A percentile compares a stretch with the other conserved stretches of the same genome.
phyloP scores from a whole-genome alignment of 2,113 vertebrate genomes.

The Euleptes europaea region DNA sequence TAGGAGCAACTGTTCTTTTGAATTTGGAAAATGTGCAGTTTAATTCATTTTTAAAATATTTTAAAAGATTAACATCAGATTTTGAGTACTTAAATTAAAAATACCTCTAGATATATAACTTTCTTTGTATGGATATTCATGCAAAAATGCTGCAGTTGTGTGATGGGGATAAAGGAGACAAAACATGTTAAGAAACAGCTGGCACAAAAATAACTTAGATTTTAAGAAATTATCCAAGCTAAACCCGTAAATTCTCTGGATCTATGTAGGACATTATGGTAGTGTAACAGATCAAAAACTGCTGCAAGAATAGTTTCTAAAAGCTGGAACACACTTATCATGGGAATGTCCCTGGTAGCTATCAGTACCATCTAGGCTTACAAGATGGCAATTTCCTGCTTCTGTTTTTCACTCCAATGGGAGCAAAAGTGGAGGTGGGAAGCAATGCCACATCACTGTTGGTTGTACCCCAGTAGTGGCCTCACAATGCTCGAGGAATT shows the following conservation, averaged over 20 bases:
- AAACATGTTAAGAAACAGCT: background rate
- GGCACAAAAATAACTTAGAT: background rate
- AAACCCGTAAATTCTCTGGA: background rate
- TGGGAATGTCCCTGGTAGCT: background rate
- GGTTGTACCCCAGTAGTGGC: too few species aligned
- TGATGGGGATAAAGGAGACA: background rate
- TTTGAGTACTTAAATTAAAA: constrained; percentile 36
- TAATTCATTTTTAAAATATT: constrained; percentile 41
- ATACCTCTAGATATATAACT: background rate
- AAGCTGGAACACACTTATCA: background rate
- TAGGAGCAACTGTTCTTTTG: constrained; percentile 38
- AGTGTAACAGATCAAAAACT: background rate
- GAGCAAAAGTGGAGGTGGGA: too few species aligned
- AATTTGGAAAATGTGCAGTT: constrained; percentile 43
- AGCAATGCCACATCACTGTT: too few species aligned
- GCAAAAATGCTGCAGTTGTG: background rate
- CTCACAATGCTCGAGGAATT: too few species aligned
- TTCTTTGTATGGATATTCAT: background rate
- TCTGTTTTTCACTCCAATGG: too few species aligned
- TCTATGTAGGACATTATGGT: background rate
- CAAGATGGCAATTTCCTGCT: too few species aligned
- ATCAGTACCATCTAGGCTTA: too few species aligned
- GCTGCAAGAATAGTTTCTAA: background rate
- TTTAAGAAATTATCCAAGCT: background rate
- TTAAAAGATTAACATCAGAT: constrained; percentile 1